Evolutionary conservation across 2,113 vertebrate species (phyloP).

Genomic region (Lampris incognitus): DNA sequence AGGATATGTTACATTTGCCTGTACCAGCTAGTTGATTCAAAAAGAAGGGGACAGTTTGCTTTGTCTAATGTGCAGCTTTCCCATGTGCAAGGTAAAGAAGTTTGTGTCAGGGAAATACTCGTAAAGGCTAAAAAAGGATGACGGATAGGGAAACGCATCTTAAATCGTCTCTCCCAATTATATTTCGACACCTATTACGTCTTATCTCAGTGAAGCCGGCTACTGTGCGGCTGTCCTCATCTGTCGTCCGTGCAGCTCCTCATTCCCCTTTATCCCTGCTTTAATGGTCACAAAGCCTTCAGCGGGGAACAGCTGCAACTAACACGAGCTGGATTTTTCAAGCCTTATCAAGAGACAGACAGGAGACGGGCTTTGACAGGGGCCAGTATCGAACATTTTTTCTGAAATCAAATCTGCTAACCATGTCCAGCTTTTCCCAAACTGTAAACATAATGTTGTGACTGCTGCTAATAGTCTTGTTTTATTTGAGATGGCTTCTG

Average conservation of each 20-base stretch:
- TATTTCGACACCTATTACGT: slow-evolving; percentile 17
- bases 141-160: background rate
- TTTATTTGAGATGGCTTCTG: background rate
- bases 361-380: background rate
- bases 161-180: slow-evolving; percentile 27
- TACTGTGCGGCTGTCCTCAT: background rate
- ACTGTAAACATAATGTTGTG: too few species aligned
- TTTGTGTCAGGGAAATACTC: background rate
- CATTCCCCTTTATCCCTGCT: background rate
- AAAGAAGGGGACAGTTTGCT: background rate
- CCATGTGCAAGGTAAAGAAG: too few species aligned
- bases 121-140: background rate
- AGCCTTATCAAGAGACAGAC: background rate
- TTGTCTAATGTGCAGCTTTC: too few species aligned
- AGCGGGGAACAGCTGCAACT: background rate
- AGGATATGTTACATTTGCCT: background rate
- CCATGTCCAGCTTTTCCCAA: too few species aligned
- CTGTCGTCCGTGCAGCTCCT: slow-evolving; percentile 12
- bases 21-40: background rate
- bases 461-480: too few species aligned
- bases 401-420: too few species aligned
- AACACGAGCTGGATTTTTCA: background rate
- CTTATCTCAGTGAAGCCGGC: slow-evolving; percentile 7
- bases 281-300: slow-evolving; percentile 4
- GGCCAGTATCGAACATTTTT: background rate